Percentiles rank a stretch among this genome's conserved stretches.
Conservation (phyloP, 2,113 vertebrate species). For the Oreochromis aureus region DNA sequence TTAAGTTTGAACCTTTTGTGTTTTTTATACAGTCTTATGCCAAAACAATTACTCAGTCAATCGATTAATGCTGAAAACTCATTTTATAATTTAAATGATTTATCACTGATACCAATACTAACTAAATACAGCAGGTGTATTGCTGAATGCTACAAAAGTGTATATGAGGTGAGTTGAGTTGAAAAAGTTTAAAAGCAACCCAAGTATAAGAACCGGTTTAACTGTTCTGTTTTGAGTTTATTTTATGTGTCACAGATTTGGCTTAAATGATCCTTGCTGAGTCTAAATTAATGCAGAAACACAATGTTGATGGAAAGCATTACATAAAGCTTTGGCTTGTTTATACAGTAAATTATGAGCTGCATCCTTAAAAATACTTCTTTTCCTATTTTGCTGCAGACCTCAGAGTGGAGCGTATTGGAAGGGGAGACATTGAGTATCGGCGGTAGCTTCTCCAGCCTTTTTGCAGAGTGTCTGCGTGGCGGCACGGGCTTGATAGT, state of each 20-base stretch:
- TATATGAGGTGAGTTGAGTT: rapidly evolving
- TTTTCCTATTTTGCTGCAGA: constrained; percentile 26
- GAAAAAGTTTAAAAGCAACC: rapidly evolving
- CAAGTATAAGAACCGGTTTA: not conserved
- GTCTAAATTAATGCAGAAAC: not conserved
- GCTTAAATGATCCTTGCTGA: not conserved
- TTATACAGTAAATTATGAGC: not conserved
- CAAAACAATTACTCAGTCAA: rapidly evolving
- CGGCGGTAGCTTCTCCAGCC: constrained; percentile 73
- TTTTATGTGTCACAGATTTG: not conserved
- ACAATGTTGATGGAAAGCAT: not conserved
- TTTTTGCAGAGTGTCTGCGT: constrained; percentile 56
- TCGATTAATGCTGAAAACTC: not conserved
- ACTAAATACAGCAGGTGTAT: not conserved
- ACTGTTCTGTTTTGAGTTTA: not conserved
- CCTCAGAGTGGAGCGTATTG: constrained; percentile 79
- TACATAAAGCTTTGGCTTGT: not conserved
- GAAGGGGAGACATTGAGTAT: constrained; percentile 78
- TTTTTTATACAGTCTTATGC: not conserved
- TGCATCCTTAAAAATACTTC: not conserved
- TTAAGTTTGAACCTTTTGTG: not conserved
- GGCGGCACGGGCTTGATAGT: constrained; percentile 71
- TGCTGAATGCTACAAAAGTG: not conserved
- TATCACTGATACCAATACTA: not conserved
- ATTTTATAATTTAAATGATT: not conserved